Base-by-base conservation (phyloP, 2,888 invertebrate species). In the Drosophila rubida region DNA sequence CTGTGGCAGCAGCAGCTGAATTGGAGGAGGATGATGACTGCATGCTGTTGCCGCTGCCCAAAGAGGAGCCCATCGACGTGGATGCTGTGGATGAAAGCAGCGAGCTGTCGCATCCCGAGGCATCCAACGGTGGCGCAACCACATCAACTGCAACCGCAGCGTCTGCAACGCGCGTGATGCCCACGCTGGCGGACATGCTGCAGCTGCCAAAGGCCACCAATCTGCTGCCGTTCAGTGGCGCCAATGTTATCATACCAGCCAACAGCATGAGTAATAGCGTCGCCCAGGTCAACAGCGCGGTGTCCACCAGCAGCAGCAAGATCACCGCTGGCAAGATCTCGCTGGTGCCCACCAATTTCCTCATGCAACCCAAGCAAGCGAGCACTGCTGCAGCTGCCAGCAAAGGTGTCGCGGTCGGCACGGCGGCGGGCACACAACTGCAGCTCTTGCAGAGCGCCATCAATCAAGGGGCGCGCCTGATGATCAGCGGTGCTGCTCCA, bases 281-380 rank as follows among this genome's bases (percentile, higher is more conserved):
- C 14, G 54, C 71, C 4, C 63, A 61, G 67, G 22, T 82, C 27
- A 63, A 51, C 27, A 49, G 45, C 54, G 60, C 74, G 2, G 68
- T 68, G 1, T 53, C 78, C n/a, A 74, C 73, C 6, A 71, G 68
- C 27, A 73, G 39, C 1, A 45, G 39, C 2, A 71, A 71, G 23
- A 41, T 80, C 14, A 65, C 78, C 8, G 71, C 79, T 3, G 86
- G 90, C 2, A 92, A 92, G 78, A 92, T 92, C 7, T 92, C 92
- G 0, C 39, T 92, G 41, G 92, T 92, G n/a, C 92, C 92, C 23
- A 91, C 92, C 0, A 92, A 92, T 66, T 91, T 92, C 30, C 83
- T 92, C 0, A 87, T 92, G 75, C 91, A 92, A 51, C 88, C 89
- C 49, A 89, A 87, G 55, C 65, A 74, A 22, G 22, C 70, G 2